Percentiles rank a stretch among this genome's conserved stretches.
Evolutionary conservation across 2,797 vertebrate genomes (phyloP).

Genomic region (Sebastes oblongus): DNA sequence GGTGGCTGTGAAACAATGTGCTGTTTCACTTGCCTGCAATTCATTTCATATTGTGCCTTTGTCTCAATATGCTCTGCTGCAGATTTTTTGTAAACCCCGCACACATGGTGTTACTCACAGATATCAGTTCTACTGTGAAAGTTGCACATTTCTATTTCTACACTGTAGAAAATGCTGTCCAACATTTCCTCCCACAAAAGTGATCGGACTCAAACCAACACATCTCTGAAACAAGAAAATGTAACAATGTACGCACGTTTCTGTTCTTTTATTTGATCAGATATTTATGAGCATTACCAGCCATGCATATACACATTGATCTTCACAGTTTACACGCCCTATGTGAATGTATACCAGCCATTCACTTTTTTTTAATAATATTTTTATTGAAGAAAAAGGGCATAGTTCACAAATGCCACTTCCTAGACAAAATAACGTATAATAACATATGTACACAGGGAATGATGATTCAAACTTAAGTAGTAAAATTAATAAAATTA

Average conservation of each 20-base stretch:
- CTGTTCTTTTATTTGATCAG: neutral
- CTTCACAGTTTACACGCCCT: neutral
- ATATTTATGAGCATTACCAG: neutral
- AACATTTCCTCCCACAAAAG: neutral
- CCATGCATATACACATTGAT: neutral
- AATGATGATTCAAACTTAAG: too few relatives aligned
- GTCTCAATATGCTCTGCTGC: neutral
- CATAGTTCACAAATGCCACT: too few relatives aligned
- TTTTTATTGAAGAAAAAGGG: too few relatives aligned
- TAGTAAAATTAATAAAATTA: too few relatives aligned
- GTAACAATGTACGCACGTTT: neutral
- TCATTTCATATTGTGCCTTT: neutral
- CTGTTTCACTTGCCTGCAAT: neutral
- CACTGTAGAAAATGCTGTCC: neutral
- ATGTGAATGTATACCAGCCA: neutral
- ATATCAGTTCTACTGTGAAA: neutral
- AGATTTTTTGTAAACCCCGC: neutral
- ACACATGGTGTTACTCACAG: neutral
- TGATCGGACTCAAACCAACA: neutral
- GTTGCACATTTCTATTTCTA: neutral
- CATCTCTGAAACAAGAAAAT: neutral
- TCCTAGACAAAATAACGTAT: accelerated
- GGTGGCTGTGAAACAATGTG: neutral
- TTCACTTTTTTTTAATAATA: too few relatives aligned
- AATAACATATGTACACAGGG: too few relatives aligned